These are phyloP conservation scores for Orgyia antiqua DNA, from an alignment of 2,888 invertebrate species.

Conservation along the genomic window DNA sequence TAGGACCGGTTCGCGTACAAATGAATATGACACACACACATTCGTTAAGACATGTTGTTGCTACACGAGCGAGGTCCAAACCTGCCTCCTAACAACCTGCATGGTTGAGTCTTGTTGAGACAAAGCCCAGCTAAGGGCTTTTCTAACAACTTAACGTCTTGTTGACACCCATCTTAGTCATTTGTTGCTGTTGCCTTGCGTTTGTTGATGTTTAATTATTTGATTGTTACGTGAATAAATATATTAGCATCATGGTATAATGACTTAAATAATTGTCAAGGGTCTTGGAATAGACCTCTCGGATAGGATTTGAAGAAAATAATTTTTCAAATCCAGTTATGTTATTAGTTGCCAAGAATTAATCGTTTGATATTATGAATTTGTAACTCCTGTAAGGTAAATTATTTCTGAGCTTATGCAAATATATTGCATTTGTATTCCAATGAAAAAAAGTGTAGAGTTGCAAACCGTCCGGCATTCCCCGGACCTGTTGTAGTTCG, in stretches of 20 bases:
- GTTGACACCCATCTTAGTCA: constrained; percentile 16
- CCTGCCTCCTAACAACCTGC: constrained; percentile 34
- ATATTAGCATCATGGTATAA: background rate
- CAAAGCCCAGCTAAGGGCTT: constrained; percentile 27
- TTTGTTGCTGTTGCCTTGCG: constrained; percentile 16
- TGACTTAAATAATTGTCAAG: background rate
- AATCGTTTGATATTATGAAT: no score
- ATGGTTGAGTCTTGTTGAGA: constrained; percentile 26
- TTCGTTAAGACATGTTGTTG: constrained; percentile 23
- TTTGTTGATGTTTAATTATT: constrained; percentile 15
- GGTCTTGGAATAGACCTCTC: no score
- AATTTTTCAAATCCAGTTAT: no score
- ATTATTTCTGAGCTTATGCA: no score
- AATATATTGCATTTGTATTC: no score
- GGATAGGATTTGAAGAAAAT: no score
- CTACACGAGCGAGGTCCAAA: constrained; percentile 33
- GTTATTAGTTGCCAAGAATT: no score
- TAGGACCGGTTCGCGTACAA: constrained; percentile 57
- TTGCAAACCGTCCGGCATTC: no score
- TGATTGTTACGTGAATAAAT: constrained; percentile 7
- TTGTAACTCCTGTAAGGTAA: no score
- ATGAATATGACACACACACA: constrained; percentile 34
- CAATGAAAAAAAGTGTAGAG: no score
- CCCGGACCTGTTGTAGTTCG: no score
- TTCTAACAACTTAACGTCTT: constrained; percentile 21